Percentiles rank a stretch among this genome's conserved stretches.
Conservation (phyloP, 2,113 vertebrate species). For the Melanocharis versteri region DNA sequence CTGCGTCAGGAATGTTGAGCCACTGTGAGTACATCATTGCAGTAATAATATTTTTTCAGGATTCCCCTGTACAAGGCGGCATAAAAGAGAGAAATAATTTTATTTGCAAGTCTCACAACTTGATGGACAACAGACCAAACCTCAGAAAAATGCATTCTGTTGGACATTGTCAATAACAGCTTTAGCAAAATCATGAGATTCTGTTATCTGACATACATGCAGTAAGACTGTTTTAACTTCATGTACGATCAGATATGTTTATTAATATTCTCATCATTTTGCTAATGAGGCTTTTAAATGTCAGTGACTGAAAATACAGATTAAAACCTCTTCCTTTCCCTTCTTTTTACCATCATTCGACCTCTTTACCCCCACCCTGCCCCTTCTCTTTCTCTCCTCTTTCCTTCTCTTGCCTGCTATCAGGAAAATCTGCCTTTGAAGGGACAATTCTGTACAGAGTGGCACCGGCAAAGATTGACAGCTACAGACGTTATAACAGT, state of each 20-base stretch:
- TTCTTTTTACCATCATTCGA: constrained; percentile 74
- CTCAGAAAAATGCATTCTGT: not conserved
- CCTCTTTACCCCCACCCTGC: constrained; percentile 48
- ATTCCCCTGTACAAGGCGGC: not conserved
- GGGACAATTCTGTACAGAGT: constrained; percentile 81
- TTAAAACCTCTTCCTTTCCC: constrained; percentile 78
- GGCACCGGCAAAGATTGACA: constrained; percentile 78
- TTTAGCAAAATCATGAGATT: constrained; percentile 28
- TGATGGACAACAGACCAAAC: not conserved
- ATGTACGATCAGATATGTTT: constrained; percentile 30
- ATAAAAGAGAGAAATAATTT: not conserved
- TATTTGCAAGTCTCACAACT: not conserved
- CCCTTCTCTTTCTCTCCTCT: constrained; percentile 64
- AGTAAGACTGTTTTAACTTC: constrained; percentile 1
- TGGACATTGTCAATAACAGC: not conserved
- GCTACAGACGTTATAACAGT: constrained; percentile 85
- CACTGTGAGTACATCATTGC: not conserved
- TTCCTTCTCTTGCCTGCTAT: constrained; percentile 77
- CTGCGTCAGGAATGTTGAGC: not conserved
- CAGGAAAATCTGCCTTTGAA: constrained; percentile 83
- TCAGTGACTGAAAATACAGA: constrained; percentile 65
- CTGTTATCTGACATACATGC: constrained; percentile 20
- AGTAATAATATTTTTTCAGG: not conserved
- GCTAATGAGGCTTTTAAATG: constrained; percentile 61
- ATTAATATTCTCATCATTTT: constrained; percentile 64